phyloP scores from a whole-genome alignment of 2,113 vertebrate genomes.

The Phoenicopterus ruber region DNA sequence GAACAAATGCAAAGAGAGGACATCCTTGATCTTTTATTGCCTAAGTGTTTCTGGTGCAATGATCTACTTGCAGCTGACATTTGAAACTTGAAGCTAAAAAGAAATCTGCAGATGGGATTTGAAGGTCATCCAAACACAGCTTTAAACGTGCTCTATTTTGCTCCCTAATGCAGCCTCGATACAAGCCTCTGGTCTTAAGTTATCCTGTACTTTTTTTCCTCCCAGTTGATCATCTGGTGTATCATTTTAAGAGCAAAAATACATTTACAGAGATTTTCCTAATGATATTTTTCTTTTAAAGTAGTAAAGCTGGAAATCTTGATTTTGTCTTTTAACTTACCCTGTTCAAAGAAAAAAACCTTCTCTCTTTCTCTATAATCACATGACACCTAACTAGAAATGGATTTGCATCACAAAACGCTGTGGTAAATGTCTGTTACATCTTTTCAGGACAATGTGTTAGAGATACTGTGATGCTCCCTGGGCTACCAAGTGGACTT shows the following conservation, averaged over 20 bases:
- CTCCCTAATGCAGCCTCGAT: not conserved
- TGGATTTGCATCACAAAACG: not conserved
- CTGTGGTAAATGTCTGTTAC: not conserved
- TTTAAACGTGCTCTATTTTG: constrained; percentile 27
- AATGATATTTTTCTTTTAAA: not conserved
- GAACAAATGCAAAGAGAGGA: constrained; percentile 20
- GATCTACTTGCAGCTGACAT: constrained; percentile 63
- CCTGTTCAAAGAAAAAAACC: not conserved
- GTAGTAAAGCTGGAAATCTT: not conserved
- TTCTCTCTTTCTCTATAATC: not conserved
- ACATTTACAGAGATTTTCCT: not conserved
- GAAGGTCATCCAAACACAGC: constrained; percentile 64
- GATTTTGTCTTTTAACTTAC: not conserved
- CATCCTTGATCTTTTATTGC: constrained; percentile 43
- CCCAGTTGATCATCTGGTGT: not conserved
- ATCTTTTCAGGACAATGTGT: not conserved
- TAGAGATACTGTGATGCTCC: not conserved
- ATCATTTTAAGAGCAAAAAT: not conserved
- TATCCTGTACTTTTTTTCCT: not conserved
- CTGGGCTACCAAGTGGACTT: not conserved
- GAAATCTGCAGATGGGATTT: constrained; percentile 39
- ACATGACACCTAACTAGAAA: not conserved
- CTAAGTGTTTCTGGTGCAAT: constrained; percentile 30
- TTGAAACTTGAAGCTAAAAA: constrained; percentile 61
- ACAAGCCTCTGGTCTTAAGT: not conserved